Evolutionary conservation across 2,797 vertebrate genomes (phyloP).

Genomic region (Tachyglossus aculeatus): DNA sequence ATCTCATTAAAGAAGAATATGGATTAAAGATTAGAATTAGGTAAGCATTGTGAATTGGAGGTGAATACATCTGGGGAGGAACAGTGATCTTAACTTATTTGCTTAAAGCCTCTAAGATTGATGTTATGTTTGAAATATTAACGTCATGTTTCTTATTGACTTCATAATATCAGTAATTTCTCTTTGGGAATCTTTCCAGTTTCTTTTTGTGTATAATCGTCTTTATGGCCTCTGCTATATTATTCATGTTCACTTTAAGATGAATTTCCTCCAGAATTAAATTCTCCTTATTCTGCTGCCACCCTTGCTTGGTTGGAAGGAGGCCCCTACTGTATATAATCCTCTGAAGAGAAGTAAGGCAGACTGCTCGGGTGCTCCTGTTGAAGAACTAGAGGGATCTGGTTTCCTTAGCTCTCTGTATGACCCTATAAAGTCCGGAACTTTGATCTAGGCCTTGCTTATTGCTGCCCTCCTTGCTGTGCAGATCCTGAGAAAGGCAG

Average conservation of each 20-base stretch:
- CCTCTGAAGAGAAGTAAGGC: background rate
- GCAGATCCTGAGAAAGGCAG: background rate
- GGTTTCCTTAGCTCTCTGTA: background rate
- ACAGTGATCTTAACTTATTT: too few species aligned
- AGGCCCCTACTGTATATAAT: background rate
- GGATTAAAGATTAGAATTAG: too few species aligned
- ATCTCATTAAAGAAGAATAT: too few species aligned
- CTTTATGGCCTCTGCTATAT: background rate
- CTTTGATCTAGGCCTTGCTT: background rate
- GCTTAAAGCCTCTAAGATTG: too few species aligned
- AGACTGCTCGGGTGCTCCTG: background rate
- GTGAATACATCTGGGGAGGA: too few species aligned
- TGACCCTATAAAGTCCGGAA: background rate
- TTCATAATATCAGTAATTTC: too few species aligned
- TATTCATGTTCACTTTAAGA: background rate
- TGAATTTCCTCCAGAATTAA: background rate
- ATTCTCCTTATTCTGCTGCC: background rate
- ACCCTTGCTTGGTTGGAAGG: background rate
- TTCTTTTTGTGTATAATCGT: conserved; percentile 7
- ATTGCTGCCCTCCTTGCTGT: background rate
- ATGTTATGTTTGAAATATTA: too few species aligned
- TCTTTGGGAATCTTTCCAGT: background rate
- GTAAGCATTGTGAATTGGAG: too few species aligned
- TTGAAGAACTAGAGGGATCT: conserved; percentile 12
- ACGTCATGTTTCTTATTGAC: too few species aligned